Percentiles rank a stretch among this genome's conserved stretches.
Evolutionary conservation across 2,797 vertebrate species (phyloP).

Genomic region (Staurois parvus): DNA sequence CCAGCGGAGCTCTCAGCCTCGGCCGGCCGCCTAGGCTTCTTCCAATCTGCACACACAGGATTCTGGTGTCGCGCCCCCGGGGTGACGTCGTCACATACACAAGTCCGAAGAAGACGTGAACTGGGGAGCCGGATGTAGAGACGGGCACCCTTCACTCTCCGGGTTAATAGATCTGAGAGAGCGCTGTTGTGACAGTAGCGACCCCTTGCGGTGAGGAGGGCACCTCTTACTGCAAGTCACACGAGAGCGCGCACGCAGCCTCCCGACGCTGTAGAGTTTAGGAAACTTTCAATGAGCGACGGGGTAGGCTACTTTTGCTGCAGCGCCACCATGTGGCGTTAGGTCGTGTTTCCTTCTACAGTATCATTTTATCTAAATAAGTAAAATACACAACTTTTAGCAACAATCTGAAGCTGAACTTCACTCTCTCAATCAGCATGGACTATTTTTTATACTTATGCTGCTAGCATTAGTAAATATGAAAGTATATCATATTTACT

Average conservation of each 20-base stretch:
- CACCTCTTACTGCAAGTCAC: not conserved
- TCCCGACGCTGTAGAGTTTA: constrained; percentile 12
- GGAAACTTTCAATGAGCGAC: not conserved
- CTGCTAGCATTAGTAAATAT: too few relatives aligned
- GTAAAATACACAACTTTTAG: too few relatives aligned
- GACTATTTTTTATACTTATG: too few relatives aligned
- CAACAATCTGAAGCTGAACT: too few relatives aligned
- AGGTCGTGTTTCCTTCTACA: too few relatives aligned
- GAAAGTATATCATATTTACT: too few relatives aligned
- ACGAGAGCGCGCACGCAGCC: constrained; percentile 2
- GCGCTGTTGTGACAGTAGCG: not conserved
- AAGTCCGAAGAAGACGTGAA: constrained; percentile 58
- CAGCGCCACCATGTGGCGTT: not conserved
- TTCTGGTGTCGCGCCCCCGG: constrained; percentile 23
- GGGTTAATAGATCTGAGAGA: not conserved
- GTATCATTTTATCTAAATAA: too few relatives aligned
- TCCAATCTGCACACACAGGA: not conserved
- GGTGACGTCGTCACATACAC: constrained; percentile 59
- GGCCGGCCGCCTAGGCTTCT: not conserved
- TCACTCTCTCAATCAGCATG: too few relatives aligned
- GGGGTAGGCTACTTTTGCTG: not conserved
- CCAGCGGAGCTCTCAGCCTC: constrained; percentile 32
- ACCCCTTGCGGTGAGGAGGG: constrained; percentile 53
- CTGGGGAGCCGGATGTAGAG: constrained; percentile 53
- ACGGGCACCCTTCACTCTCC: constrained; percentile 27